Conservation (phyloP, 2,797 vertebrate genomes). For the Poecilia picta region DNA sequence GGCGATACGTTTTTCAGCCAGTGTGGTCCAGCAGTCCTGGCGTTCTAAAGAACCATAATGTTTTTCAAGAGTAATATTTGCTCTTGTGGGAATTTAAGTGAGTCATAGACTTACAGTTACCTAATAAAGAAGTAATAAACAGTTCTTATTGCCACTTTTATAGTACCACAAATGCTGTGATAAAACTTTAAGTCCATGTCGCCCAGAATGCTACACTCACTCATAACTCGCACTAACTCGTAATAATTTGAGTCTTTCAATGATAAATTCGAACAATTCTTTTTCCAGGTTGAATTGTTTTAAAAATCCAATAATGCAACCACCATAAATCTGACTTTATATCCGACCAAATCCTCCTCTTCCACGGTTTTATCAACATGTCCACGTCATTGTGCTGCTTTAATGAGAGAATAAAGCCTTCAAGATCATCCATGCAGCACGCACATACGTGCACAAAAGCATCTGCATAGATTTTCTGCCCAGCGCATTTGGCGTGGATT, state of each 20-base stretch:
- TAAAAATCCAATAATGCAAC: background rate
- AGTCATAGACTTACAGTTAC: too few relatives aligned
- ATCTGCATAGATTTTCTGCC: conserved; percentile 10
- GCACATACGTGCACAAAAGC: conserved; percentile 7
- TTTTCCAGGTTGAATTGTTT: background rate
- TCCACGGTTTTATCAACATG: conserved; percentile 21
- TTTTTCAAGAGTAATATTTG: too few relatives aligned
- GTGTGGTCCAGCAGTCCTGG: too few relatives aligned
- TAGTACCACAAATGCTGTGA: too few relatives aligned
- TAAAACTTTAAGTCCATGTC: too few relatives aligned
- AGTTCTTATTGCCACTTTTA: too few relatives aligned
- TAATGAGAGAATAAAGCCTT: conserved; percentile 49
- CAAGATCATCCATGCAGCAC: conserved; percentile 25
- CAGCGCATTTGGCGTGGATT: conserved; percentile 56
- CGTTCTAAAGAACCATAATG: too few relatives aligned
- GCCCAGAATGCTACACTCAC: background rate
- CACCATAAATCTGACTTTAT: background rate
- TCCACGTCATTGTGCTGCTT: conserved; percentile 41
- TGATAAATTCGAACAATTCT: background rate
- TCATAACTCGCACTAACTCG: background rate
- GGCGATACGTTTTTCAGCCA: too few relatives aligned
- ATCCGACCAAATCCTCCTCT: background rate
- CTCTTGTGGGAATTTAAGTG: too few relatives aligned
- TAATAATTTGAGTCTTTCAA: background rate
- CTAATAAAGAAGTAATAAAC: too few relatives aligned